phyloP scores from a whole-genome alignment of 2,113 vertebrate species.

The Eurystomus gularis region DNA sequence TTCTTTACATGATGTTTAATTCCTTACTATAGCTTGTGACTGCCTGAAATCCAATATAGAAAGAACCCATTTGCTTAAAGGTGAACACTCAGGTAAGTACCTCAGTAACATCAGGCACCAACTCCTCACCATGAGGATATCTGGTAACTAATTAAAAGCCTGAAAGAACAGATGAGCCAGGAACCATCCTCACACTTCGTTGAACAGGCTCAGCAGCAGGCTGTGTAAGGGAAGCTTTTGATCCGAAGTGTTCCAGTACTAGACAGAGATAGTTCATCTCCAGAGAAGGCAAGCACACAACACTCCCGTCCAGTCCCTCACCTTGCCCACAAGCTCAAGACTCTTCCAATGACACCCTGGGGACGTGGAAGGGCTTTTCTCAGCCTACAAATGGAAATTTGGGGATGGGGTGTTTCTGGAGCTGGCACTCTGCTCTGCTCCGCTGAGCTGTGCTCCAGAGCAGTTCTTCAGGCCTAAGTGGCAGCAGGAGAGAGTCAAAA shows the following conservation, averaged over 20 bases:
- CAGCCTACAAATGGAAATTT: neutral
- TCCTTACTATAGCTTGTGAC: neutral
- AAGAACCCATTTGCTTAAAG: neutral
- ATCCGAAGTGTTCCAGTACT: neutral
- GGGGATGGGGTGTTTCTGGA: neutral
- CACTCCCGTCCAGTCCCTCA: neutral
- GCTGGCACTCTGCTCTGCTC: neutral
- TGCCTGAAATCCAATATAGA: neutral
- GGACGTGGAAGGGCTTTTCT: neutral
- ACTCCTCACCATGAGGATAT: neutral
- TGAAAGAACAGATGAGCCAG: neutral
- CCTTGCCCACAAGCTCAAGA: neutral
- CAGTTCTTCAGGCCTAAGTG: neutral
- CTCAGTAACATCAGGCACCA: neutral
- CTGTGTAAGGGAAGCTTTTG: neutral
- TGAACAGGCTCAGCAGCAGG: neutral
- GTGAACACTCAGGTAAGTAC: neutral
- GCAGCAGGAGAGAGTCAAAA: neutral
- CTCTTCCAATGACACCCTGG: neutral
- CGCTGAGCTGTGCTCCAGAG: neutral
- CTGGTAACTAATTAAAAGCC: conserved; percentile 8
- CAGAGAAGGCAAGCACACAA: neutral
- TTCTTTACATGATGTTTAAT: neutral
- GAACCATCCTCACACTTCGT: neutral
- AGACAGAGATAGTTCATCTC: neutral